Conservation (phyloP, 1,140 invertebrate genomes). For the Rhyzopertha dominica region DNA sequence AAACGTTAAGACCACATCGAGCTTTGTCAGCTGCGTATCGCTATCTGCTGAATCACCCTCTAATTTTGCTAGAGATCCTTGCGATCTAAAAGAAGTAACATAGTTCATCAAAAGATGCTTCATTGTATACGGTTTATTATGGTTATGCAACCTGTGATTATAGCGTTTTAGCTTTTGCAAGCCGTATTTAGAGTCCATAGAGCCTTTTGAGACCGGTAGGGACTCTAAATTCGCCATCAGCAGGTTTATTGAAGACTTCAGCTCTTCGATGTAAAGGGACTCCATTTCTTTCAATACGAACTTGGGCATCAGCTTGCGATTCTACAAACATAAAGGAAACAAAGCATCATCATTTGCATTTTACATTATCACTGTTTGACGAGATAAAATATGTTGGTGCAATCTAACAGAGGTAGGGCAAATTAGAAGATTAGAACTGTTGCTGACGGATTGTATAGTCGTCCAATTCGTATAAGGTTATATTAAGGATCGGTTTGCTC, state of each 20-base stretch:
- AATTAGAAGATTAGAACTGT: neutral
- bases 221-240: conserved; percentile 99
- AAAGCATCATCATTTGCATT: too few relatives aligned
- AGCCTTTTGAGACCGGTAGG: conserved; percentile 95
- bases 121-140: conserved; percentile 47
- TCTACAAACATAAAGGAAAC: too few relatives aligned
- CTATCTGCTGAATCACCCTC: conserved; percentile 88
- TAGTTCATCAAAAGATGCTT: conserved; percentile 47
- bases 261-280: conserved; percentile 96
- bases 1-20: conserved; percentile 95
- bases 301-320: conserved; percentile 95
- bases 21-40: conserved; percentile 87
- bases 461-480: too few relatives aligned
- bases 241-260: conserved; percentile 95
- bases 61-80: conserved; percentile 88
- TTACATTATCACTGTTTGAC: too few relatives aligned
- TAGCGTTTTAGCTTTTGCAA: conserved; percentile 90
- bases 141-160: conserved; percentile 78
- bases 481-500: too few relatives aligned
- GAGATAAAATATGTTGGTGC: too few relatives aligned
- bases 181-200: conserved; percentile 95
- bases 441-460: neutral
- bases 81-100: conserved; percentile 65
- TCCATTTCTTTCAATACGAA: conserved; percentile 99
- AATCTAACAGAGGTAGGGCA: too few relatives aligned